phyloP scores from a whole-genome alignment of 2,888 invertebrate species.

The Idaea straminata region DNA sequence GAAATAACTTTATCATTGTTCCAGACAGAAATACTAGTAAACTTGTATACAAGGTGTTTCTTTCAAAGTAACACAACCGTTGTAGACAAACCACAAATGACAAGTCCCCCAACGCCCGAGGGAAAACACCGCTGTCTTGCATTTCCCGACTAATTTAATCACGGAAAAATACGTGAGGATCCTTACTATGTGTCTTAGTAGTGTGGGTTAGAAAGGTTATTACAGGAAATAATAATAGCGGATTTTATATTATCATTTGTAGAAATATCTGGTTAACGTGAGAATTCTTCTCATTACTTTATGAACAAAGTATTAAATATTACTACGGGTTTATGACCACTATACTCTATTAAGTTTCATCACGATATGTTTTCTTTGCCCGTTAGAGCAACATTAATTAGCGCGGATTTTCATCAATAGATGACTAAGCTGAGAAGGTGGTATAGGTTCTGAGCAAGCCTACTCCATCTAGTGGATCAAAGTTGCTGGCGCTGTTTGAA shows the following conservation, averaged over 20 bases:
- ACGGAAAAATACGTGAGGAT: slow-evolving; percentile 21
- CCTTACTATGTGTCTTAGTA: neutral
- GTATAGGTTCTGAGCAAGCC: too few relatives aligned
- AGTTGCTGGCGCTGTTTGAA: too few relatives aligned
- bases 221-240: neutral
- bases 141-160: slow-evolving; percentile 27
- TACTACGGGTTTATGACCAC: too few relatives aligned
- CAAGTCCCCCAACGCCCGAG: neutral
- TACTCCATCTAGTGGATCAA: too few relatives aligned
- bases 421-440: too few relatives aligned
- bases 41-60: slow-evolving; percentile 2
- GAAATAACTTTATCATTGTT: neutral
- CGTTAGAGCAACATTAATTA: too few relatives aligned
- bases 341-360: too few relatives aligned
- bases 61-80: neutral
- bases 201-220: neutral
- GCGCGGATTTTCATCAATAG: too few relatives aligned
- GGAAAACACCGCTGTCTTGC: slow-evolving; percentile 18
- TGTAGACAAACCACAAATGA: neutral
- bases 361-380: too few relatives aligned
- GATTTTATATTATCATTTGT: neutral
- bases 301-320: too few relatives aligned
- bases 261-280: neutral
- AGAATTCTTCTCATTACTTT: neutral
- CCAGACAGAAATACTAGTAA: neutral